A percentile compares a stretch with the other conserved stretches of the same genome.
Conservation (phyloP, 2,888 invertebrate genomes). For the Conchocele bisecta region DNA sequence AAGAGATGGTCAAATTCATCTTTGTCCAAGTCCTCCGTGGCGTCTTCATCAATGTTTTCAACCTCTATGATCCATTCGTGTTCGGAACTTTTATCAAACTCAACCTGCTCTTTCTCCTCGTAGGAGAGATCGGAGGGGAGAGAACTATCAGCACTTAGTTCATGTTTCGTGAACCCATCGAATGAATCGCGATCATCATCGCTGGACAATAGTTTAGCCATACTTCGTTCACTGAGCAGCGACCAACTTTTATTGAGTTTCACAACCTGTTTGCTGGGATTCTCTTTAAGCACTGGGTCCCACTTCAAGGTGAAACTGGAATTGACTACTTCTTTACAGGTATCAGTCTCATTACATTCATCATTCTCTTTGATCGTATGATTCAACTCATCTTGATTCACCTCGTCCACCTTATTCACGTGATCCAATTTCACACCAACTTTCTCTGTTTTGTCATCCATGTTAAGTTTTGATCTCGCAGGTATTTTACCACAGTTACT, state of each 20-base stretch:
- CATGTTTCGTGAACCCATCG: conserved; percentile 60
- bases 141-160: conserved; percentile 20
- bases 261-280: conserved; percentile 46
- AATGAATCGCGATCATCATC: conserved; percentile 62
- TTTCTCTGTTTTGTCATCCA: not conserved
- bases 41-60: conserved; percentile 22
- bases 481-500: not conserved
- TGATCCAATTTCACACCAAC: not conserved
- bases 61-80: conserved; percentile 64
- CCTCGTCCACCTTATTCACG: not conserved
- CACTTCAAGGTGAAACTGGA: conserved; percentile 29
- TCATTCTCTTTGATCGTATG: not conserved
- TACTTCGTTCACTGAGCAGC: conserved; percentile 63
- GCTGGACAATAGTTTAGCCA: conserved; percentile 60
- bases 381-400: not conserved
- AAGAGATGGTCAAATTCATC: conserved; percentile 26
- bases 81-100: conserved; percentile 59
- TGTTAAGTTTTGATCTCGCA: not conserved
- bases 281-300: conserved; percentile 15
- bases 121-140: conserved; percentile 67
- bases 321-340: not conserved
- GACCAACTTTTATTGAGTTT: conserved; percentile 67
- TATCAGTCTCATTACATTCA: too few species aligned
- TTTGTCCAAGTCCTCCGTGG: conserved; percentile 14
- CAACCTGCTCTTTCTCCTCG: conserved; percentile 62